Evolutionary conservation across 2,888 invertebrate species (phyloP), one percentile per base, ranked within the genome.

Genomic region (Nephrotoma guestfalica): DNA sequence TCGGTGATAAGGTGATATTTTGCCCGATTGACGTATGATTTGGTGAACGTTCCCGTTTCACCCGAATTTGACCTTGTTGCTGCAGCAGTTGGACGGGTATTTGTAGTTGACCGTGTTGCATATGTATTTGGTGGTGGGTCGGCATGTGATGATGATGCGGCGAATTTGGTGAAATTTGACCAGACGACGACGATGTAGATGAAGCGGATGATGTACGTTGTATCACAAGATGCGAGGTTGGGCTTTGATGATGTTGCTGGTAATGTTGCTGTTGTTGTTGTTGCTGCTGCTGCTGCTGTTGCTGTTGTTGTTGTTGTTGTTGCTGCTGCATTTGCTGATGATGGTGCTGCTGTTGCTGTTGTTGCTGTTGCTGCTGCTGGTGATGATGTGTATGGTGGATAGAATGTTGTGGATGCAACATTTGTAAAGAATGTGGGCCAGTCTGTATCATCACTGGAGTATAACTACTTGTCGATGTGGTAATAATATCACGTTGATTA

Each of bases 341-440:
- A 71, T 85, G 87, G 0, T 87, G 87, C 15, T 86, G 87, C 9
- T 86, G 87, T 30, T 92, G 88, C 11, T 86, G 86, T 41, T 86
- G 87, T 9, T 83, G 88, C 83, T 86, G 88, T 41, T 86, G 88
- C 90, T 90, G 83, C 89, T 83, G 87, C 85, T 86, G 89, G 87
- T 86, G 89, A 89, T 71, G 89, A 88, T 90, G 90, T 13, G 89
- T 89, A 18, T 90, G 89, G 71, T 90, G 88, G 87, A 89, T 88
- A 88, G 13, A 88, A 88, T 30, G 88, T 87, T 41, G 90, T 47
- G 92, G 92, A 84, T 90, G 90, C 84, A 89, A 87, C 86, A 90
- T 88, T 83, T 90, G 91, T 87, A 90, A 87, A 87, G 88, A 93
- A 91, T 89, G 92, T 90, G 7, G 91, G 89, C 90, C 88, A 90